phyloP scores from a whole-genome alignment of 1,140 invertebrate species.

The Asobara japonica region DNA sequence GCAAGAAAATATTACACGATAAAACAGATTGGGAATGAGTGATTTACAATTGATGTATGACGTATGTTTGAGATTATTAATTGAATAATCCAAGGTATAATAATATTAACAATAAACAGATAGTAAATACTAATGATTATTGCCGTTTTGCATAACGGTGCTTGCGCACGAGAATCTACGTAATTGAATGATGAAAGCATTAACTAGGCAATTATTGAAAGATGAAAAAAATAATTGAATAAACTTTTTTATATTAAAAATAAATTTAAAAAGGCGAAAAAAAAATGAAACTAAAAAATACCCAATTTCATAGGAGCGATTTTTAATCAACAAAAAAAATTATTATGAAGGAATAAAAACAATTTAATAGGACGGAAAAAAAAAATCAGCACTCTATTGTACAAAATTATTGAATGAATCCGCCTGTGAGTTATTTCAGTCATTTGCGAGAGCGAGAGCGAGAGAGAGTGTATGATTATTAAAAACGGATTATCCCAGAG shows the following conservation, averaged over 20 bases:
- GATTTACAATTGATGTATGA: neutral
- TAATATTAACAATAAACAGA: slow-evolving; percentile 29
- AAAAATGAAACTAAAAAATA: too few species aligned
- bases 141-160: slow-evolving; percentile 39
- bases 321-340: slow-evolving; percentile 27
- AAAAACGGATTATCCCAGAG: slow-evolving; percentile 46
- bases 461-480: slow-evolving; percentile 32
- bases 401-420: slow-evolving; percentile 42
- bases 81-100: slow-evolving; percentile 3
- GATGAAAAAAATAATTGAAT: neutral
- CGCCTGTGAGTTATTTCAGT: neutral
- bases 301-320: slow-evolving; percentile 30
- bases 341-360: slow-evolving; percentile 26
- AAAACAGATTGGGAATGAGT: too few species aligned
- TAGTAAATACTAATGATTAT: slow-evolving; percentile 23
- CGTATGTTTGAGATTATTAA: neutral
- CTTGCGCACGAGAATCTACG: slow-evolving; percentile 35
- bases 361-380: slow-evolving; percentile 24
- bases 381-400: slow-evolving; percentile 42
- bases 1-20: too few species aligned
- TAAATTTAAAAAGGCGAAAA: too few species aligned
- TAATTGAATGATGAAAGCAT: slow-evolving; percentile 34
- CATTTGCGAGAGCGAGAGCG: neutral
- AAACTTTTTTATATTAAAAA: slow-evolving; percentile 22
- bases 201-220: slow-evolving; percentile 40